Evolutionary conservation across 2,113 vertebrate species (phyloP).

Genomic region (Mastomys natalensis): DNA sequence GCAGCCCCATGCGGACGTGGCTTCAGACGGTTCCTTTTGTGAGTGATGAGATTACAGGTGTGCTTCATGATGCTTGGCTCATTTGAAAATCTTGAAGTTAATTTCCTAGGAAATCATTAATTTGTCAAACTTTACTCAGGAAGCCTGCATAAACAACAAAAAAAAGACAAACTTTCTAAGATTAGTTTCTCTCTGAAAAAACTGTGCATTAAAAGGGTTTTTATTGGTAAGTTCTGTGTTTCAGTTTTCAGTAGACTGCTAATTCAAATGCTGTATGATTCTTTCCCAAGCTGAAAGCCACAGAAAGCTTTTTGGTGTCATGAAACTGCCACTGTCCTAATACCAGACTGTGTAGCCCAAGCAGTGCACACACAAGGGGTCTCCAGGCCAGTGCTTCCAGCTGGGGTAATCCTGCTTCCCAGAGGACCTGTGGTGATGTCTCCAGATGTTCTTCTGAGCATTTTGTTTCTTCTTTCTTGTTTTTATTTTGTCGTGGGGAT

Average conservation of each 20-base stretch:
- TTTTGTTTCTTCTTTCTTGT: background rate
- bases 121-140: constrained; percentile 18
- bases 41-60: background rate
- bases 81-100: constrained; percentile 29
- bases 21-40: background rate
- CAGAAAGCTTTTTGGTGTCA: background rate
- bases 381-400: background rate
- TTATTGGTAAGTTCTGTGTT: constrained; percentile 42
- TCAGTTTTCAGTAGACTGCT: background rate
- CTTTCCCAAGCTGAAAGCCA: constrained; percentile 19
- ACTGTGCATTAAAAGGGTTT: background rate
- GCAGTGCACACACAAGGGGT: background rate
- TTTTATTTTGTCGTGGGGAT: background rate
- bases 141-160: background rate
- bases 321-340: background rate
- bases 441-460: background rate
- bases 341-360: background rate
- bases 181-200: constrained; percentile 47
- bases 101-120: constrained; percentile 45
- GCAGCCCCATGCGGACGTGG: background rate
- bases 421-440: background rate
- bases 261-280: background rate
- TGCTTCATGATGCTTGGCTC: background rate
- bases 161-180: constrained; percentile 15
- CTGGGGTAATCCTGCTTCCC: background rate